phyloP scores from a whole-genome alignment of 1,140 invertebrate genomes.

The Nylanderia fulva region DNA sequence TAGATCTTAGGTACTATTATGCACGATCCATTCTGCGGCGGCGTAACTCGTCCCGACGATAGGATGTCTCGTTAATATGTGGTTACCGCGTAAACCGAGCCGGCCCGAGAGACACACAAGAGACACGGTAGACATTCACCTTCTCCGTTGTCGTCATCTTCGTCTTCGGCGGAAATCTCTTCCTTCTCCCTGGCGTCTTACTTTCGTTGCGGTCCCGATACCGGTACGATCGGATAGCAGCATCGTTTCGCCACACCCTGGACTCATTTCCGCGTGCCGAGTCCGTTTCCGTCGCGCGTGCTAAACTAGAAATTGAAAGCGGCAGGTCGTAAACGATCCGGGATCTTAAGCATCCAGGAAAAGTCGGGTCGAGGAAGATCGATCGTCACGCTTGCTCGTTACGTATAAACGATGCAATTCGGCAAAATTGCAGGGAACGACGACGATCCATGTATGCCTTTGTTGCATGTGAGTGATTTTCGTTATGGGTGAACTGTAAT shows the following conservation, averaged over 20 bases:
- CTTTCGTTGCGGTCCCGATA: conserved; percentile 27
- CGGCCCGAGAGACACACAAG: conserved; percentile 3
- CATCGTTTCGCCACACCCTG: conserved; percentile 50
- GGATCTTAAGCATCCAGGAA: conserved; percentile 65
- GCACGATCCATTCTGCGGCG: conserved; percentile 16
- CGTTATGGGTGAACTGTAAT: background rate
- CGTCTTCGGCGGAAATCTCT: background rate
- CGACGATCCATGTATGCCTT: background rate
- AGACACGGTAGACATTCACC: background rate
- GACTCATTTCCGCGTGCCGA: conserved; percentile 59
- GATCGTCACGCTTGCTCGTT: conserved; percentile 32
- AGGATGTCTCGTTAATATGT: conserved; percentile 41
- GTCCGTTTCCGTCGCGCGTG: conserved; percentile 13
- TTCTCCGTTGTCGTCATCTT: background rate
- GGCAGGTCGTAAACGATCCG: background rate
- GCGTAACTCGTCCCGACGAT: conserved; percentile 18
- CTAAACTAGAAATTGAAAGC: conserved; percentile 66
- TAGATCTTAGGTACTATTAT: conserved; percentile 36
- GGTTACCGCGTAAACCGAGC: conserved; percentile 38
- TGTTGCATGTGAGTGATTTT: background rate
- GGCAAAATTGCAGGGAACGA: background rate
- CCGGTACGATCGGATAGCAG: conserved; percentile 10
- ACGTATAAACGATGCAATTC: conserved; percentile 20
- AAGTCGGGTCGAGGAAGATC: conserved; percentile 42
- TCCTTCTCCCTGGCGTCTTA: background rate